Conservation (phyloP, 2,113 vertebrate species). For the Silurus meridionalis region DNA sequence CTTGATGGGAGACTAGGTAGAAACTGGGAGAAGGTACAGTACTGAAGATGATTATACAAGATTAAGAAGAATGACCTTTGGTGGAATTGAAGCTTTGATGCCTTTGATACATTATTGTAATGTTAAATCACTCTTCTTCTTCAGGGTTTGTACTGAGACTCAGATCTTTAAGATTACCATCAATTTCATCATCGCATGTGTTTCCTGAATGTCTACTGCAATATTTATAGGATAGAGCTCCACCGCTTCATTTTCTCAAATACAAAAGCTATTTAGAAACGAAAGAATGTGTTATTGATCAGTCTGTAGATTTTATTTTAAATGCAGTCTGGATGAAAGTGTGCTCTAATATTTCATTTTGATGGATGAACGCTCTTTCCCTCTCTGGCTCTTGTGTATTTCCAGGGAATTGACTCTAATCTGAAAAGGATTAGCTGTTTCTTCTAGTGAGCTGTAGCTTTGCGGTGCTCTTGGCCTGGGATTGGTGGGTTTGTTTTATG, state of each 20-base stretch:
- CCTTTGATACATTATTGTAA: neutral
- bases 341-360: neutral
- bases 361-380: neutral
- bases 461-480: conserved; percentile 13
- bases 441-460: conserved; percentile 7
- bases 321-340: conserved; percentile 4
- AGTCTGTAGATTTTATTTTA: neutral
- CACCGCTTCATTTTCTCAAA: neutral
- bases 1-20: neutral
- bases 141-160: neutral
- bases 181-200: conserved; percentile 13
- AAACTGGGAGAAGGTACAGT: neutral
- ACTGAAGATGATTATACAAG: conserved; percentile 28
- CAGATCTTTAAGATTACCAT: neutral
- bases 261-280: neutral
- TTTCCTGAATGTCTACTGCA: neutral
- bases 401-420: conserved; percentile 25
- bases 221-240: neutral
- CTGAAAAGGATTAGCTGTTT: conserved; percentile 38
- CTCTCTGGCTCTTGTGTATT: conserved; percentile 8
- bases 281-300: conserved; percentile 9
- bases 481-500: conserved; percentile 8
- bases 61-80: conserved; percentile 3
- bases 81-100: neutral
- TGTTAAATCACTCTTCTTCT: neutral